These are phyloP conservation scores for Diplodus puntazzo DNA, from an alignment of 2,797 vertebrate species.

Conservation along the genomic window DNA sequence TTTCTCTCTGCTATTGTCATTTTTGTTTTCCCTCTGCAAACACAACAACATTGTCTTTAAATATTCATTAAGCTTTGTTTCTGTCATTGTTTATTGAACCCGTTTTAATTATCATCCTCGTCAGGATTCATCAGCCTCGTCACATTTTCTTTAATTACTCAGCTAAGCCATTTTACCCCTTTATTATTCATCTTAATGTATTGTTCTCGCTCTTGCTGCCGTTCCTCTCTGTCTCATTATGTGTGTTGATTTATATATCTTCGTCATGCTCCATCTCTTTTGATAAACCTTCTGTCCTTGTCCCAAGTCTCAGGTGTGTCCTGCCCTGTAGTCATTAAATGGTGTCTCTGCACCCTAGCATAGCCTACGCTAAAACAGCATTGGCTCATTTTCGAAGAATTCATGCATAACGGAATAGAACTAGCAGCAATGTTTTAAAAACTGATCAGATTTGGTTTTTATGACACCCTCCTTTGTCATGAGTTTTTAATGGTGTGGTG, in stretches of 20 bases:
- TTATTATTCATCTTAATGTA: conserved; percentile 44
- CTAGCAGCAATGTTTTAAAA: background rate
- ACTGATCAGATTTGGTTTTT: background rate
- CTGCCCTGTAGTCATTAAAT: conserved; percentile 3
- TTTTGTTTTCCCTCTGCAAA: conserved; percentile 6
- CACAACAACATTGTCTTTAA: conserved; percentile 5
- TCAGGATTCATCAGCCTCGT: conserved; percentile 59
- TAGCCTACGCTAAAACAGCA: background rate
- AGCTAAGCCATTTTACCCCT: conserved; percentile 32
- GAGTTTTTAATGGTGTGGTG: conserved; percentile 21
- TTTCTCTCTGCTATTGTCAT: background rate
- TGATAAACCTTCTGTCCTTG: background rate
- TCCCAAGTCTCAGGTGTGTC: conserved; percentile 19
- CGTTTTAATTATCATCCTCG: conserved; percentile 62
- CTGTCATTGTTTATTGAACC: conserved; percentile 52
- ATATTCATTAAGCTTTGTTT: conserved; percentile 52
- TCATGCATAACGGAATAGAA: background rate
- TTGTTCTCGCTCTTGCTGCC: conserved; percentile 14
- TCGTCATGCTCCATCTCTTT: conserved; percentile 10
- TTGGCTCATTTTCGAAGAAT: background rate
- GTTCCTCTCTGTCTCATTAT: conserved; percentile 17
- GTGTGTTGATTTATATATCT: background rate
- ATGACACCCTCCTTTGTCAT: background rate
- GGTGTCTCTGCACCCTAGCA: background rate
- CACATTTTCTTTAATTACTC: conserved; percentile 57